Evolutionary conservation across 2,113 vertebrate genomes (phyloP).

Genomic region (Megalops atlanticus): DNA sequence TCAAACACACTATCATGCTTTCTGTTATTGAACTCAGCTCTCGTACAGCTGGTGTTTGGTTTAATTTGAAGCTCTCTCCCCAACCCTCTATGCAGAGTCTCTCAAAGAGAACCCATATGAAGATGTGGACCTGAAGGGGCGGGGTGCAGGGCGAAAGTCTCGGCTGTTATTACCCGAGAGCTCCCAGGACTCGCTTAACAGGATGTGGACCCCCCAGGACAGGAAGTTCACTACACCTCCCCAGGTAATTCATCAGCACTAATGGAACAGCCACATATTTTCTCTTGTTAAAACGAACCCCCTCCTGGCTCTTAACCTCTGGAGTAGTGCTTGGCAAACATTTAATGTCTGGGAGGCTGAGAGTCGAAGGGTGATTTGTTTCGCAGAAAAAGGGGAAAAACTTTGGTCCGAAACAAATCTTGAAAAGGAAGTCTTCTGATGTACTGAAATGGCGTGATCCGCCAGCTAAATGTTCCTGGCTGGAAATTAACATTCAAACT

Average conservation of each 20-base stretch:
- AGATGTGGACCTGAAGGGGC: slow-evolving; percentile 93
- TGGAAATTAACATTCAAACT: neutral
- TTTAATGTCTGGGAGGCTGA: neutral
- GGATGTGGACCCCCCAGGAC: slow-evolving; percentile 85
- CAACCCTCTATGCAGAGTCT: slow-evolving; percentile 70
- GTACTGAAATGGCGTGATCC: neutral
- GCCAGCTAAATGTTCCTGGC: neutral
- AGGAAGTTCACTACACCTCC: slow-evolving; percentile 84
- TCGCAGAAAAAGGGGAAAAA: neutral
- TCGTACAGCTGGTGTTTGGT: slow-evolving; percentile 34
- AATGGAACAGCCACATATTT: slow-evolving; percentile 28
- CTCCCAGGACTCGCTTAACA: slow-evolving; percentile 78
- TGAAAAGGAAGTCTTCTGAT: slow-evolving; percentile 4
- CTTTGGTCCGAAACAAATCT: neutral
- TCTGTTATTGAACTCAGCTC: slow-evolving; percentile 51
- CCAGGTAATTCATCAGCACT: slow-evolving; percentile 75
- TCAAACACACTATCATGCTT: neutral
- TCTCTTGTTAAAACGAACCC: slow-evolving; percentile 22
- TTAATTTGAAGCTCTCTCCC: slow-evolving; percentile 46
- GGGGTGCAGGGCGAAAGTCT: slow-evolving; percentile 80
- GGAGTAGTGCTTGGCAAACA: slow-evolving; percentile 21
- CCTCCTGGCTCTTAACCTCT: neutral
- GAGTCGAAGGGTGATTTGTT: neutral
- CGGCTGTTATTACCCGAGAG: slow-evolving; percentile 80
- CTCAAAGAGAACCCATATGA: slow-evolving; percentile 97